A percentile compares a stretch with the other conserved stretches of the same genome.
These are phyloP conservation scores for Brachionus rubens DNA, from an alignment of 1,140 invertebrate species.

Conservation along the genomic window DNA sequence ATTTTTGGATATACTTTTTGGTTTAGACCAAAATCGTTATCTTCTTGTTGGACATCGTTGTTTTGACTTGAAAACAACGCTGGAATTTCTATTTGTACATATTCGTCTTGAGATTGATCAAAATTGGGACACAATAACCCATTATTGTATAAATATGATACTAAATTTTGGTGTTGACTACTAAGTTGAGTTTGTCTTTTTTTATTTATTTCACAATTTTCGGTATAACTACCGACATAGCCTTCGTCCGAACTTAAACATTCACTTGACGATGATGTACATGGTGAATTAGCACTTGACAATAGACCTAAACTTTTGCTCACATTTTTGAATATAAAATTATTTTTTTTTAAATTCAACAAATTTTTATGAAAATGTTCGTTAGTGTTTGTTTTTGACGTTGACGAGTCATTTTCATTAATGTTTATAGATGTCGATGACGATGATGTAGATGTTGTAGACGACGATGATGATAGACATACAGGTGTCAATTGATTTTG, in stretches of 20 bases:
- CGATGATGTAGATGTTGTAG: constrained; percentile 11
- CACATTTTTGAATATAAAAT: constrained; percentile 22
- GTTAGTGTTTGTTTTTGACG: not conserved
- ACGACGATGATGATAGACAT: constrained; percentile 8
- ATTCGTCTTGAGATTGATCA: not conserved
- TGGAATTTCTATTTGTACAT: not conserved
- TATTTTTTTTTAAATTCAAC: not conserved
- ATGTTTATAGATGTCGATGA: not conserved
- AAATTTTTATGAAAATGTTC: not conserved
- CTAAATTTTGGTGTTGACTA: too few relatives aligned
- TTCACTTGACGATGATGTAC: not conserved
- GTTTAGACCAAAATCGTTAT: not conserved
- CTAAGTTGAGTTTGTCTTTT: not conserved
- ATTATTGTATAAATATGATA: too few relatives aligned
- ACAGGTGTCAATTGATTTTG: not conserved
- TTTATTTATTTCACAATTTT: not conserved
- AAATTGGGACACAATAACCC: not conserved
- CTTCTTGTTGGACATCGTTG: not conserved
- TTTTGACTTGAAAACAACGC: not conserved
- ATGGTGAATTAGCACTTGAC: not conserved
- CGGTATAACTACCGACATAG: constrained; percentile 45
- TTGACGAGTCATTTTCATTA: not conserved
- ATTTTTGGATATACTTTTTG: not conserved
- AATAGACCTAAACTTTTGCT: not conserved
- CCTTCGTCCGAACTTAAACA: constrained; percentile 36